Evolutionary conservation across 2,888 invertebrate genomes (phyloP), one percentile per base, ranked within the genome.

Genomic region (Colletes collaris): DNA sequence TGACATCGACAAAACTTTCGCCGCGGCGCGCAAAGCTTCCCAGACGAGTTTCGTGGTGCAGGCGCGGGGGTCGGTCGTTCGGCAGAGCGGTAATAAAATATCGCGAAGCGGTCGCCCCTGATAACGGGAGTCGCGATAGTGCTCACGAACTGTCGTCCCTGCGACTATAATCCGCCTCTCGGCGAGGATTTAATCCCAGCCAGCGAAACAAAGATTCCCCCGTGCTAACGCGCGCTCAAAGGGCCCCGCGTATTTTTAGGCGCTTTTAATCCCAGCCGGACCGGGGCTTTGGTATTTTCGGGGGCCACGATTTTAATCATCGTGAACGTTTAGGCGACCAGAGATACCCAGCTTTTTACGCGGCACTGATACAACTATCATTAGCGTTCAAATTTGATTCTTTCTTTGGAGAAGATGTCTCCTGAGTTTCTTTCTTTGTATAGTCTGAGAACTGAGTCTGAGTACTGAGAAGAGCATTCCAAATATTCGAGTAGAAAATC

Each of bases 1-100:
- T 58, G 76, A 79, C 78, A 72, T 74, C 62, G 81, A 27, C 70
- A 40, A 74, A 85, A 85, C 72, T 85, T 85, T 79, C 64, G 65
- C 69, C 79, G 11, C 59, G 46, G 58, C 66, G 72, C 37, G 68
- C 67, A 66, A 69, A 66, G 64, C 59, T 67, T 49, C 55, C 55
- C 49, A 4, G 49, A 53, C 62, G 73, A 77, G 52, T 76, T 76
- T 72, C 58, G 19, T 74, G 76, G 59, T 64, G 66, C 53, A 67
- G 70, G 76, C 55, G 52, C 40, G 65, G 27, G 56, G 59, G 16
- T 53, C 46, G 40, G 58, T 70, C 58, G 81, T 67, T 59, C 62
- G 68, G 13, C 53, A 56, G 49, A 63, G 55, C 62, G 69, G 67
- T 82, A 79, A 85, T 79, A 84, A 83, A 84, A 75, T 78, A 84